phyloP scores from a whole-genome alignment of 2,888 invertebrate genomes.

The Lamproptera curius region DNA sequence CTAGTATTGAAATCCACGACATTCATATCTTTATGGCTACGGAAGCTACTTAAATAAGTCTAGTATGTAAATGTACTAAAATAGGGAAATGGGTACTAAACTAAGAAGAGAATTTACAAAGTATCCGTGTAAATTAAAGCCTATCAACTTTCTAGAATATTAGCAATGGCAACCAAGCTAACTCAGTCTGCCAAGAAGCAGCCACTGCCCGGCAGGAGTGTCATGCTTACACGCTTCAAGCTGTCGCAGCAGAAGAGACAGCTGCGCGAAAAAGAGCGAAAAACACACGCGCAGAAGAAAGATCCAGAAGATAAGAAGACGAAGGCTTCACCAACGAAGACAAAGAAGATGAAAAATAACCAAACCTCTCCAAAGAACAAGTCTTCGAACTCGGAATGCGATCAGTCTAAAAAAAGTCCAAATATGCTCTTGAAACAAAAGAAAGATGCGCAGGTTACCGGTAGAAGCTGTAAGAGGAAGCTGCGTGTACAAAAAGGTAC shows the following conservation, averaged over 20 bases:
- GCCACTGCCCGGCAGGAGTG: background rate
- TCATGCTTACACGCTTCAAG: constrained; percentile 21
- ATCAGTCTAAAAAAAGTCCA: no score
- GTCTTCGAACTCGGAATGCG: no score
- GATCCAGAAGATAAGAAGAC: constrained; percentile 15
- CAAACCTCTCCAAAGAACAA: no score
- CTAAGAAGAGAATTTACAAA: no score
- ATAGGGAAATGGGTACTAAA: no score
- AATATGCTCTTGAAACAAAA: constrained; percentile 39
- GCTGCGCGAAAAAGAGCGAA: constrained; percentile 12
- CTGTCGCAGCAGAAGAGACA: constrained; percentile 22
- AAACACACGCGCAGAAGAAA: background rate
- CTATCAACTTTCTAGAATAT: no score
- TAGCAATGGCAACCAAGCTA: constrained; percentile 5
- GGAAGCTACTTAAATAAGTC: no score
- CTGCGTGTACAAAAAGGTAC: constrained; percentile 41
- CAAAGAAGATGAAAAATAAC: constrained; percentile 2
- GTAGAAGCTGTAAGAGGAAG: constrained; percentile 43
- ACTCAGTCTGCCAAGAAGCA: background rate
- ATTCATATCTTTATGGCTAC: no score
- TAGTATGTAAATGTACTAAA: no score
- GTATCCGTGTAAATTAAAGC: no score
- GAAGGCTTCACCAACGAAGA: background rate
- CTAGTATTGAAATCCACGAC: no score
- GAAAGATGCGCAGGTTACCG: constrained; percentile 43